phyloP scores from a whole-genome alignment of 2,888 invertebrate species.

The Microctonus hyperodae region DNA sequence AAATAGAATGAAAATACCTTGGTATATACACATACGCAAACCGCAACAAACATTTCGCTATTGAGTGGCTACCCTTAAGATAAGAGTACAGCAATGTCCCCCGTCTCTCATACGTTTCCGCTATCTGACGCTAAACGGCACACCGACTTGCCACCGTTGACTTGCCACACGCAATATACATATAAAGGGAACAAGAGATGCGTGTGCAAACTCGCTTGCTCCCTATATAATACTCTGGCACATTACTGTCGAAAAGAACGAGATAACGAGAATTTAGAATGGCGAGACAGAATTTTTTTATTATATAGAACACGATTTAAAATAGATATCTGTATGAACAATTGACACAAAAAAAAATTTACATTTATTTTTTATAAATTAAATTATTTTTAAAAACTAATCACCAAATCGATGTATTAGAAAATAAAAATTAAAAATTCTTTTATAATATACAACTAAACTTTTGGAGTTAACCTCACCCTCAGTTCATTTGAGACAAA shows the following conservation, averaged over 20 bases:
- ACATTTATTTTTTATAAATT: neutral
- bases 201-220: conserved; percentile 31
- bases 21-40: conserved; percentile 7
- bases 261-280: conserved; percentile 62
- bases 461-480: conserved; percentile 37
- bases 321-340: neutral
- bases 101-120: conserved; percentile 61
- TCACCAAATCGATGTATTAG: neutral
- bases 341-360: neutral
- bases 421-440: conserved; percentile 2
- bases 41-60: conserved; percentile 49
- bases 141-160: conserved; percentile 38
- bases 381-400: too few species aligned
- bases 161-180: conserved; percentile 22
- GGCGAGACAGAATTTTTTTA: conserved; percentile 59
- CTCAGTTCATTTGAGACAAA: conserved; percentile 59
- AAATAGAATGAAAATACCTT: neutral
- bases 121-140: conserved; percentile 63
- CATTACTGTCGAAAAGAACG: conserved; percentile 61
- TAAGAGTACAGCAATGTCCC: conserved; percentile 51
- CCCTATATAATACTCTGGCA: conserved; percentile 60
- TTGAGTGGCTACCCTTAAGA: conserved; percentile 62
- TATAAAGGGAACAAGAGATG: conserved; percentile 16
- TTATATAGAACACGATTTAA: neutral
- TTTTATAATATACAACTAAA: neutral